Percentiles rank a stretch among this genome's conserved stretches.
Evolutionary conservation across 2,888 invertebrate genomes (phyloP).

Genomic region (Margaritifera margaritifera): DNA sequence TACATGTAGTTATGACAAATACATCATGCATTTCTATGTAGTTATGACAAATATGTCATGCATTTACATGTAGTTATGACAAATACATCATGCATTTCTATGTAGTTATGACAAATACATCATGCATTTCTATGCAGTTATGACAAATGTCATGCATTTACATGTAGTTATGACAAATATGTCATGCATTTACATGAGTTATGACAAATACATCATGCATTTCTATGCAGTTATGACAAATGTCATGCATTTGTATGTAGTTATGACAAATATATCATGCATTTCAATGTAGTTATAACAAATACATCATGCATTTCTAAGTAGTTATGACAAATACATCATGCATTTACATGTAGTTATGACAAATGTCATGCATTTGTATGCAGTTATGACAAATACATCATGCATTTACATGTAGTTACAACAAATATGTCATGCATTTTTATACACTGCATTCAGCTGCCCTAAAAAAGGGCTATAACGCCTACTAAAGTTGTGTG

Average conservation of each 20-base stretch:
- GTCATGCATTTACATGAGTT: not conserved
- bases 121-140: not conserved
- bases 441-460: not conserved
- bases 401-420: not conserved
- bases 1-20: no score
- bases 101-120: no score
- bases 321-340: not conserved
- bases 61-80: not conserved
- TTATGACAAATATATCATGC: not conserved
- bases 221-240: not conserved
- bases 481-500: no score
- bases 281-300: not conserved
- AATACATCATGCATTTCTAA: not conserved
- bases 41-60: no score
- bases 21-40: no score
- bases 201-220: not conserved
- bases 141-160: no score
- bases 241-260: not conserved
- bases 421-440: not conserved
- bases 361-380: no score
- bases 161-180: no score
- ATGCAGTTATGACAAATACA: not conserved
- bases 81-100: not conserved
- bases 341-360: not conserved
- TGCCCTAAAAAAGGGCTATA: no score